Percentiles rank a stretch among this genome's conserved stretches.
Conservation (phyloP, 2,113 vertebrate genomes). For the Ptilonorhynchus violaceus region DNA sequence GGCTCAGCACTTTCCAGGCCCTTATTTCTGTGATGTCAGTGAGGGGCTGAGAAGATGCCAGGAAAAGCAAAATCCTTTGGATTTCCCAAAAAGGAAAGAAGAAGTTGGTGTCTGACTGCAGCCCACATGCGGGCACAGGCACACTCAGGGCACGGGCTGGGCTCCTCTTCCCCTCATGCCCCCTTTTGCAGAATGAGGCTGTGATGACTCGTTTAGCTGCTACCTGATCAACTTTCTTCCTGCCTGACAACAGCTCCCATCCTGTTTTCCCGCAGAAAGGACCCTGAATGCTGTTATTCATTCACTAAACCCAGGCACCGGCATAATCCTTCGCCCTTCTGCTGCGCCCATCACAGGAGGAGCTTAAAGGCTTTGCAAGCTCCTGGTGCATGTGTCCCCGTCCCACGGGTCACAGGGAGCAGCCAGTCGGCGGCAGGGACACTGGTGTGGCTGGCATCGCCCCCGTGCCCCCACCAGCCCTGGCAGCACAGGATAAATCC, state of each 20-base stretch:
- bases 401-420: not conserved
- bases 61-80: not conserved
- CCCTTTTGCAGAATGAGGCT: not conserved
- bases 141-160: accelerated
- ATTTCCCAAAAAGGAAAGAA: constrained; percentile 16
- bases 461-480: not conserved
- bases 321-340: not conserved
- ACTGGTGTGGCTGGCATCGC: not conserved
- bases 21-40: not conserved
- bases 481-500: not conserved
- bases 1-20: not conserved
- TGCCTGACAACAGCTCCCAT: not conserved
- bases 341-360: not conserved
- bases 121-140: accelerated
- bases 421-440: not conserved
- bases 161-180: not conserved
- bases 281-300: not conserved
- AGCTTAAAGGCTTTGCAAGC: constrained; percentile 22
- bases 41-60: not conserved
- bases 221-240: not conserved
- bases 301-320: not conserved
- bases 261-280: not conserved
- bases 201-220: not conserved
- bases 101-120: not conserved
- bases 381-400: accelerated